Base-by-base conservation (phyloP, 2,888 invertebrate species). In the Trichopria drosophilae region DNA sequence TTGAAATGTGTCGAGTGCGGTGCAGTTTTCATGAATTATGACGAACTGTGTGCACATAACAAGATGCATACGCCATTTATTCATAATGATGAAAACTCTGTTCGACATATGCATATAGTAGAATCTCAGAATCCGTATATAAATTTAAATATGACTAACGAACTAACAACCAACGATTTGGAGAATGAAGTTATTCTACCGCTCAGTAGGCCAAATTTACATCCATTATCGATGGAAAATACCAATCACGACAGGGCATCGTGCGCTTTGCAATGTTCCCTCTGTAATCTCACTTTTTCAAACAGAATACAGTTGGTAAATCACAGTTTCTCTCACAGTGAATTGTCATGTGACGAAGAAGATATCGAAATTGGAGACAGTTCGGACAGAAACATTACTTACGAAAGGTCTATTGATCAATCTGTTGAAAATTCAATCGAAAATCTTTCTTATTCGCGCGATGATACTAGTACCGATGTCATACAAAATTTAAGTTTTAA, bases 251-350 rank as follows among this genome's bases (percentile, higher is more conserved):
- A 57, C 5, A 52, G 68, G 26, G 64, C 71, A 3, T 64, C 71
- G 4, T 73, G 74, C 44, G 68, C 71, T 12, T 47, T 73, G 4
- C 71, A 75, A 26, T 73, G 71, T 48, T 70, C 75, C 1, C 37
- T 71, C 1, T 67, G 71, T 45, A 72, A 70, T 58, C 69, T 69
- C 41, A 69, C 69, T 2, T 71, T 70, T 32, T 64, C 65, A 1
- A 68, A 72, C 23, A 64, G 66, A 44, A 64, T 58, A 6, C 72
- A 69, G 52, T 53, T 69, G 24, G 68, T 66, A 18, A 71, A 62
- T 53, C 72, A 72, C 26, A 62, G 59, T 43, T 64, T 68, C 6
- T 54, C 64, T 0, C 70, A 71, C 26, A 63, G 56, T 43, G 65
- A 71, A 23, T 55, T 66, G 16, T 65, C 69, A 1, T 66, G 65